phyloP scores from a whole-genome alignment of 2,797 vertebrate species.

The Acrossocheilus fasciatus region DNA sequence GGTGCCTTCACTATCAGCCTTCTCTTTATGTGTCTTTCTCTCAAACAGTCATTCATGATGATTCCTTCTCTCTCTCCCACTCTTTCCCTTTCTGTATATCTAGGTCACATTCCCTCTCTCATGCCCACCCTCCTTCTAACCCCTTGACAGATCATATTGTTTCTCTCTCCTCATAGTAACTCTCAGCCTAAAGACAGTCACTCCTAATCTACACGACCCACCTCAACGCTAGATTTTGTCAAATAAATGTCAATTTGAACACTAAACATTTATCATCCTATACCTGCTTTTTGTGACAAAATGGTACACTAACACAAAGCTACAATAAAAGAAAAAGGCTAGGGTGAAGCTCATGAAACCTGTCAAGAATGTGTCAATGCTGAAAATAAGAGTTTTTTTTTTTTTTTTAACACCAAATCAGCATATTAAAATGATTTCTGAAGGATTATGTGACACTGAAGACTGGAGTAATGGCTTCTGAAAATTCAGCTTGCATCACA shows the following conservation, averaged over 20 bases:
- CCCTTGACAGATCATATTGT: slow-evolving; percentile 36
- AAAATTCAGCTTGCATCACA: neutral
- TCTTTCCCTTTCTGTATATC: slow-evolving; percentile 38
- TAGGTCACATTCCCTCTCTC: slow-evolving; percentile 40
- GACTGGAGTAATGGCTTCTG: neutral
- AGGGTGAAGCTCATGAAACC: neutral
- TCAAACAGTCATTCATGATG: slow-evolving; percentile 38
- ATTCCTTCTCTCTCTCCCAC: slow-evolving; percentile 22
- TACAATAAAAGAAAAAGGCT: neutral
- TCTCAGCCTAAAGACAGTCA: slow-evolving; percentile 21
- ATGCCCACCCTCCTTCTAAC: slow-evolving; percentile 35
- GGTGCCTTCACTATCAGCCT: slow-evolving; percentile 71
- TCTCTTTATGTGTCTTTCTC: slow-evolving; percentile 47
- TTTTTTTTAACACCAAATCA: neutral
- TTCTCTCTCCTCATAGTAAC: slow-evolving; percentile 33
- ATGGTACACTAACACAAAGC: neutral
- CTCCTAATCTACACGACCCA: slow-evolving; percentile 4
- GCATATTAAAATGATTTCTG: neutral
- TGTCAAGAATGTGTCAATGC: neutral
- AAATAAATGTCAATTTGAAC: neutral
- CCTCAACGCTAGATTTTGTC: neutral
- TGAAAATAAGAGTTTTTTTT: neutral
- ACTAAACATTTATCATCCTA: neutral
- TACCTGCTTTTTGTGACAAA: neutral
- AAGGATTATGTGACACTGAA: neutral